Base-by-base conservation (phyloP, 2,113 vertebrate genomes). In the Natator depressus region DNA sequence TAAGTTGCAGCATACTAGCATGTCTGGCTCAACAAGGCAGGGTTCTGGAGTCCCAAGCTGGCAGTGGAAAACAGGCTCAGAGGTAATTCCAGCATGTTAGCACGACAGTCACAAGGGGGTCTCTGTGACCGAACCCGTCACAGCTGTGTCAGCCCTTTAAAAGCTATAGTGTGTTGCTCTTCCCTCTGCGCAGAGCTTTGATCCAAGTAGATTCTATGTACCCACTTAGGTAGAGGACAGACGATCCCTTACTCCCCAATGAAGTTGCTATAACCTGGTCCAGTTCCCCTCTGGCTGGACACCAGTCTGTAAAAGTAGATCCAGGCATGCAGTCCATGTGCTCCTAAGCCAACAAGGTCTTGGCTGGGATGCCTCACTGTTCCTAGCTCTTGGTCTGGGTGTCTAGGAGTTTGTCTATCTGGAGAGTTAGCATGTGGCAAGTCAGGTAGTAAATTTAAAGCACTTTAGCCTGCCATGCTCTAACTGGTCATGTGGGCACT, bases 221-320 rank as follows among this genome's bases (percentile, higher is more conserved):
- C 5, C 13, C 46, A 85, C 31, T 11, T 38, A 88, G 76, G 49
- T 8, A 83, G 91, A 35, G 10, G 53, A 20, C 14, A 91, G 2
- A 1, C 10, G 1, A 87, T 0, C 14, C 76, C 29, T 93, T 84
- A 59, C 49, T 8, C 9, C 27, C 12, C 59, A 29, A 6, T 12
- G 29, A 62, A 11, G 13, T 3, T 35, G 13, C 31, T 31, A 65
- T 65, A 65, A 3, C 3, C 10, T 31, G 54, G 1, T 1, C 1
- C 0, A 1, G 0, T 31, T 76, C 22, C 38, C 50, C 85, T 59
- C 11, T 79, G 25, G 11, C 31, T 76, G 8, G 54, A 4, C 17
- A 69, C 5, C 82, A 72, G 59, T 9, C 5, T 59, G 8, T 31
- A 27, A 80, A 47, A 27, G 75, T 42, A 82, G 49, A 84, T 35